Conservation (phyloP, 2,888 invertebrate genomes). For the Drosophila dives region DNA sequence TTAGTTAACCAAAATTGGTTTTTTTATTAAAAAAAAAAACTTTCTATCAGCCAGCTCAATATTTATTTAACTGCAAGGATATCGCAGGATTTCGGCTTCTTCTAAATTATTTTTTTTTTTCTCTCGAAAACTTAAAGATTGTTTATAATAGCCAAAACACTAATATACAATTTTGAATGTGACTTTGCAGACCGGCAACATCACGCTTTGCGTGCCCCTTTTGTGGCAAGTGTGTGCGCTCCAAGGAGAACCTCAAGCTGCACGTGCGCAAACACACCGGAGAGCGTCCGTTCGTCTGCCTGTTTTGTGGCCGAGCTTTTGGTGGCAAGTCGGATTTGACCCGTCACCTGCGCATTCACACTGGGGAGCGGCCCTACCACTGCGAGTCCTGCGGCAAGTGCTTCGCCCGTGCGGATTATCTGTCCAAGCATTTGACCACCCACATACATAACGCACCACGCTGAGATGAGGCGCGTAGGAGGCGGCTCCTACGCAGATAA, state of each 20-base stretch:
- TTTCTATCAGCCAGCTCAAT: too few relatives aligned
- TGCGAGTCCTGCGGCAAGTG: conserved; percentile 97
- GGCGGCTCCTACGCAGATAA: conserved; percentile 85
- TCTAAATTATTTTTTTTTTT: not conserved
- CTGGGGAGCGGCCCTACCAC: conserved; percentile 95
- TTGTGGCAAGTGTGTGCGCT: conserved; percentile 95
- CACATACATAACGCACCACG: conserved; percentile 92
- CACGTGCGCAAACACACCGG: conserved; percentile 95
- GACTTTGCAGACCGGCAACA: conserved; percentile 78
- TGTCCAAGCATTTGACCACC: conserved; percentile 95
- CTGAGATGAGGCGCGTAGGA: conserved; percentile 86
- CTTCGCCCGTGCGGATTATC: conserved; percentile 95
- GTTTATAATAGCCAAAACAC: not conserved
- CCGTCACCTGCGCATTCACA: conserved; percentile 94
- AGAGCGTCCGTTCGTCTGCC: conserved; percentile 95
- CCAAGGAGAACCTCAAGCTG: conserved; percentile 94
- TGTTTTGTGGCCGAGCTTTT: conserved; percentile 95
- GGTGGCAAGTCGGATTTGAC: conserved; percentile 95
- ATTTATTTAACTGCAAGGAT: not conserved
- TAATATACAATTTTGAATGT: not conserved
- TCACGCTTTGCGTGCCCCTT: conserved; percentile 93
- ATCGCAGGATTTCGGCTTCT: not conserved
- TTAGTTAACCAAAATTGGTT: too few relatives aligned
- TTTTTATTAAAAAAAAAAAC: too few relatives aligned
- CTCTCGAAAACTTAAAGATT: not conserved